Conservation (phyloP, 2,797 vertebrate genomes). For the Graptemys geographica region DNA sequence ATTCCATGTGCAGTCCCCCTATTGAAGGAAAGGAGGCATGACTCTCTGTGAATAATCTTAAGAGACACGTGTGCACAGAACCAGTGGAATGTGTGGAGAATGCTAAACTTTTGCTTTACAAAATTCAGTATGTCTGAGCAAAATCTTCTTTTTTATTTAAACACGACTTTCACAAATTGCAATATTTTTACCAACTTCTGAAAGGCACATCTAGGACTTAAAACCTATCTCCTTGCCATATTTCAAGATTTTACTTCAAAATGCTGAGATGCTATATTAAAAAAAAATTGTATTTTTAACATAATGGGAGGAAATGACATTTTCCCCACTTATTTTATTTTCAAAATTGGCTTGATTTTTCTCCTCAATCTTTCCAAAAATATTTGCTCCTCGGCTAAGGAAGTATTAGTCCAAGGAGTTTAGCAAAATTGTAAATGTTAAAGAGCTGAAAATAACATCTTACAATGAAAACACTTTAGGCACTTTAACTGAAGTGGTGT, state of each 20-base stretch:
- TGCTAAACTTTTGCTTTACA: background rate
- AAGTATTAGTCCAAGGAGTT: constrained; percentile 26
- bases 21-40: background rate
- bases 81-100: background rate
- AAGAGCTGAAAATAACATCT: constrained; percentile 33
- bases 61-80: background rate
- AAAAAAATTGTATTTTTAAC: background rate
- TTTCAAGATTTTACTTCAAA: constrained; percentile 62
- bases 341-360: constrained; percentile 1
- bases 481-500: background rate
- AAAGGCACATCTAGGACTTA: constrained; percentile 67
- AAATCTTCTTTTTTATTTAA: constrained; percentile 49
- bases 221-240: constrained; percentile 61
- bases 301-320: constrained; percentile 44
- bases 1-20: background rate
- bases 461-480: constrained; percentile 14
- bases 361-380: background rate
- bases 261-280: constrained; percentile 17
- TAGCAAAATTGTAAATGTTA: background rate
- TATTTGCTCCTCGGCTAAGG: constrained; percentile 48
- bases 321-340: constrained; percentile 43
- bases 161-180: constrained; percentile 56
- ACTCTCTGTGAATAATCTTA: background rate
- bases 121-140: background rate
- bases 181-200: constrained; percentile 61